Evolutionary conservation across 2,888 invertebrate genomes (phyloP).

Genomic region (Harpalus rubripes): DNA sequence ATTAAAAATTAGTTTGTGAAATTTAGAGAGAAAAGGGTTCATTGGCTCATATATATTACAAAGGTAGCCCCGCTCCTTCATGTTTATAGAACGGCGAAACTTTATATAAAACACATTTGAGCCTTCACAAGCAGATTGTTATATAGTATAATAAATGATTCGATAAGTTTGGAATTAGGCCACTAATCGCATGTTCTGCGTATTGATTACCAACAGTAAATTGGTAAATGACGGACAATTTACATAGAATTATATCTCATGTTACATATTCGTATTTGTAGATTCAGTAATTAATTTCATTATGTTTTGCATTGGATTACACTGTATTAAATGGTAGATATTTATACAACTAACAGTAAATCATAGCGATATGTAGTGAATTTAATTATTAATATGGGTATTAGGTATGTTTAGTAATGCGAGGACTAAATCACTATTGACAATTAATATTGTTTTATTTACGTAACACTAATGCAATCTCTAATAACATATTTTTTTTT

Average conservation of each 20-base stretch:
- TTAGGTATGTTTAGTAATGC: too few relatives aligned
- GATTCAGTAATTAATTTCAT: conserved; percentile 33
- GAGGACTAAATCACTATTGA: too few relatives aligned
- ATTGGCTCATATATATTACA: conserved; percentile 15
- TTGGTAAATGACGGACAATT: conserved; percentile 16
- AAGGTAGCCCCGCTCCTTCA: background rate
- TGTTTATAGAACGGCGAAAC: conserved; percentile 20
- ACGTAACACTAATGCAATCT: too few relatives aligned
- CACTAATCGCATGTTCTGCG: conserved; percentile 24
- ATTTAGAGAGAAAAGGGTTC: conserved; percentile 16
- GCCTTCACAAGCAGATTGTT: conserved; percentile 35
- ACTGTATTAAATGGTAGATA: background rate
- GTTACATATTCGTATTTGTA: conserved; percentile 25
- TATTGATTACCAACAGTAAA: conserved; percentile 21
- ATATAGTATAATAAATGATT: conserved; percentile 1
- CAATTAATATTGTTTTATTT: too few relatives aligned
- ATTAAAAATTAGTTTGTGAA: conserved; percentile 13
- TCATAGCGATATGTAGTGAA: background rate
- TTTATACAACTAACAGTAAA: background rate
- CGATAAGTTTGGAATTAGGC: conserved; percentile 24
- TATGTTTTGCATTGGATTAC: conserved; percentile 22
- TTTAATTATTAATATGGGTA: too few relatives aligned
- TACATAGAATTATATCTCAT: conserved; percentile 31
- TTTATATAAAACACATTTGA: conserved; percentile 30
- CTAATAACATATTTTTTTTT: too few relatives aligned